Evolutionary conservation across 2,888 invertebrate genomes (phyloP), one percentile per base, ranked within the genome.

Genomic region (Athrips mouffetella): DNA sequence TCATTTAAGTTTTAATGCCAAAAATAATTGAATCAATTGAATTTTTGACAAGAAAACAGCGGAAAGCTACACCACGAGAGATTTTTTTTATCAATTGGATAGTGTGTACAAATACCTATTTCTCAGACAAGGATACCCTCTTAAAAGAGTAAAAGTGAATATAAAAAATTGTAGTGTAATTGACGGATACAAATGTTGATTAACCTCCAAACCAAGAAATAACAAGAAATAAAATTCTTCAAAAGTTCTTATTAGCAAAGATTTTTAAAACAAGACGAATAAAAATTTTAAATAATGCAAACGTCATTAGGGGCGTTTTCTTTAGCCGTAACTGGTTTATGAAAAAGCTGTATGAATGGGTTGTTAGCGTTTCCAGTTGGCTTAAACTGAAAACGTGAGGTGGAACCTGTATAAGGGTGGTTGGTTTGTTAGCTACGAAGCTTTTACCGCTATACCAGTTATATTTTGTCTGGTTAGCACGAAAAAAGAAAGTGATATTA

Each of bases 341-440:
- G 63, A 70, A 73, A 66, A 79, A 75, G 72, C 65, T 73, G 63
- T 72, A 73, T 80, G 80, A 82, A 82, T 80, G 59, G 76, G 80
- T 82, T 83, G 80, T 82, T 82, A 83, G 75, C 71, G 70, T 76
- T 78, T 71, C 63, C 69, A 78, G 73, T 73, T 59, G 66, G 73
- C 75, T 72, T 74, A 70, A 73, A 75, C 71, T 68, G 62, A 58
- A 62, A 61, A 70, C 63, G 72, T 73, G 67, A 71, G 64, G 70
- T 63, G 61, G 65, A 69, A 67, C 70, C 62, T 64, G 8, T 15
- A 67, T 70, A 67, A 65, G 62, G 55, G 59, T 37, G 37, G 37
- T 37, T 20, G 37, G 18, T 21, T 37, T 20, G n/a, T 20, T 4
- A 1, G 21, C 1, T 8, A 18, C 10, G 11, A 8, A 18, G 21